Conservation (phyloP, 2,797 vertebrate species). For the Xenopus petersii region DNA sequence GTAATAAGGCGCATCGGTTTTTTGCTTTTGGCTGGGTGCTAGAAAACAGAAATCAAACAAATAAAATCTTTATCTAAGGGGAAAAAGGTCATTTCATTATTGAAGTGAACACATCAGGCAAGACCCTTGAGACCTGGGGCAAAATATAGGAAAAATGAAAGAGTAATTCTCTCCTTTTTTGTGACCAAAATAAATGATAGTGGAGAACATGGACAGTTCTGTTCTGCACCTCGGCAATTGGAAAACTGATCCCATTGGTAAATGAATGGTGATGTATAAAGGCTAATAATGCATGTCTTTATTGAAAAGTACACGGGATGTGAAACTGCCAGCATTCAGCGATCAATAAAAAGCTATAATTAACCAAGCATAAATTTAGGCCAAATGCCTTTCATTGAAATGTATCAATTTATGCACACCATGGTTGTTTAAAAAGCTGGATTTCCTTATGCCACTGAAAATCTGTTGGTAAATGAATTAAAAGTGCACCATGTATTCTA, state of each 20-base stretch:
- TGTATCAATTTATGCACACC: slow-evolving; percentile 18
- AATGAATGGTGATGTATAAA: not conserved
- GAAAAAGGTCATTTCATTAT: not conserved
- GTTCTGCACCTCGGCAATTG: not conserved
- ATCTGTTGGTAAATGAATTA: slow-evolving; percentile 1
- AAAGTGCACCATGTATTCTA: slow-evolving; percentile 12
- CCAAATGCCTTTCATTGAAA: slow-evolving; percentile 18
- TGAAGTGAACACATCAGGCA: not conserved
- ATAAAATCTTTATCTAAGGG: not conserved
- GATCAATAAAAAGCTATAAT: slow-evolving; percentile 24
- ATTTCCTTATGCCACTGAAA: slow-evolving; percentile 5
- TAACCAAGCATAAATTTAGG: slow-evolving; percentile 24
- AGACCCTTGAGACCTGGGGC: not conserved
- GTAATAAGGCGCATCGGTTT: not conserved
- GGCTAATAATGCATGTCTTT: not conserved
- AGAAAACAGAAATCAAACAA: not conserved
- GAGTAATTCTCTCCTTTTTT: not conserved
- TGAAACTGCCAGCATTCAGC: not conserved
- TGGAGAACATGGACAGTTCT: not conserved
- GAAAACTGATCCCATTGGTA: not conserved
- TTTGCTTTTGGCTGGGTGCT: not conserved
- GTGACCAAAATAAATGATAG: not conserved
- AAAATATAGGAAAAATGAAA: not conserved
- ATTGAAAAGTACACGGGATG: too few relatives aligned
- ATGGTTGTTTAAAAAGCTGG: slow-evolving; percentile 20